A percentile compares a stretch with the other conserved stretches of the same genome.
These are phyloP conservation scores for Formicarius rufipectus DNA, from an alignment of 2,113 vertebrate genomes.

Conservation along the genomic window DNA sequence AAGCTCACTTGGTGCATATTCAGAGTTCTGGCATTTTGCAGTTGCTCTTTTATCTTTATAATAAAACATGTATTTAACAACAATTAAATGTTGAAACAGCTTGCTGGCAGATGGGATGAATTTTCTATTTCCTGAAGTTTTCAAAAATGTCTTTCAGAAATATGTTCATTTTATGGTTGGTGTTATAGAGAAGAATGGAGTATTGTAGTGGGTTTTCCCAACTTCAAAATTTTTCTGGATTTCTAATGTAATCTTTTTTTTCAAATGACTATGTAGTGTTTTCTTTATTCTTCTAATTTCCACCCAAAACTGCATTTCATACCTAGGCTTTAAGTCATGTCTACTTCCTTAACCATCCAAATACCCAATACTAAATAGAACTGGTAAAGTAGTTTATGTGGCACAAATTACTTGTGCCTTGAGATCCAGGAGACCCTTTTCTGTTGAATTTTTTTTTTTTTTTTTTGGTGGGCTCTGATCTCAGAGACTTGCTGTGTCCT, in stretches of 20 bases:
- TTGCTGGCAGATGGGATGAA: conserved; percentile 36
- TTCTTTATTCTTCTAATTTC: background rate
- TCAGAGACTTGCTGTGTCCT: background rate
- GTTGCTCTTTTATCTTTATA: conserved; percentile 43
- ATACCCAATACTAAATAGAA: background rate
- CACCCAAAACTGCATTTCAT: background rate
- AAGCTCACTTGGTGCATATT: background rate
- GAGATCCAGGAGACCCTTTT: background rate
- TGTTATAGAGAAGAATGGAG: background rate
- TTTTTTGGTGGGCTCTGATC: background rate
- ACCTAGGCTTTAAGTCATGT: background rate
- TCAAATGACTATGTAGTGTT: background rate
- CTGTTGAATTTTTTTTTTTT: background rate
- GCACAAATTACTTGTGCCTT: background rate
- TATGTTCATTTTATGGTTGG: background rate
- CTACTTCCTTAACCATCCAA: background rate
- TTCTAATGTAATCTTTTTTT: background rate
- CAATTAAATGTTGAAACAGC: conserved; percentile 48
- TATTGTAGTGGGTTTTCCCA: background rate
- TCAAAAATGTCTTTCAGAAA: conserved; percentile 23
- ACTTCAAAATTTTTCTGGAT: background rate
- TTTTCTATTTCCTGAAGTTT: conserved; percentile 44
- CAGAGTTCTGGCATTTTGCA: conserved; percentile 5
- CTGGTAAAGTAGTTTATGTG: background rate
- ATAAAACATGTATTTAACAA: conserved; percentile 39